Conservation (phyloP, 2,113 vertebrate species). For the Gymnorhina tibicen region DNA sequence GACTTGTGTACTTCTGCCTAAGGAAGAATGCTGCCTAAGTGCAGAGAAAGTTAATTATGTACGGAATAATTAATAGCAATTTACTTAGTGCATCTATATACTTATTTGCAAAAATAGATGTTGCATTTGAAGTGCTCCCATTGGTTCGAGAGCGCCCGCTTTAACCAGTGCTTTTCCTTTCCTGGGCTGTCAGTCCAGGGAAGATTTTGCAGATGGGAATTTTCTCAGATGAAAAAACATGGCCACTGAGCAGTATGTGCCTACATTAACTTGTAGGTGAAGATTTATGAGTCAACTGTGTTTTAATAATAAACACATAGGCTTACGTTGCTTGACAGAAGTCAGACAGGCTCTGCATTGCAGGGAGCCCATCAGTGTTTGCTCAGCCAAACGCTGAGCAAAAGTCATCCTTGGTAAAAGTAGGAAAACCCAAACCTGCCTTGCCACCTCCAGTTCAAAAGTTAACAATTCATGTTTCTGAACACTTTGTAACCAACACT, state of each 20-base stretch:
- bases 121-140: neutral
- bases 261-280: neutral
- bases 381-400: neutral
- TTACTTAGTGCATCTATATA: neutral
- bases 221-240: neutral
- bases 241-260: neutral
- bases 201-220: neutral
- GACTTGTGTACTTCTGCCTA: neutral
- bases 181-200: neutral
- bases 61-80: slow-evolving; percentile 36
- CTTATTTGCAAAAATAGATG: neutral
- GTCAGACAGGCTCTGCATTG: neutral
- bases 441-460: neutral
- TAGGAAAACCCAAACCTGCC: neutral
- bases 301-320: neutral
- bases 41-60: neutral
- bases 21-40: neutral
- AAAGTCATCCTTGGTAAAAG: neutral
- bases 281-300: neutral
- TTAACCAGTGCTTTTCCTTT: neutral
- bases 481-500: neutral
- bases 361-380: neutral
- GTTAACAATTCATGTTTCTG: neutral
- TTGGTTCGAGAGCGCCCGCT: neutral
- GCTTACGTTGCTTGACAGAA: neutral